Evolutionary conservation across 2,797 vertebrate genomes (phyloP), one percentile per base, ranked within the genome.

Genomic region (Lagorchestes hirsutus): DNA sequence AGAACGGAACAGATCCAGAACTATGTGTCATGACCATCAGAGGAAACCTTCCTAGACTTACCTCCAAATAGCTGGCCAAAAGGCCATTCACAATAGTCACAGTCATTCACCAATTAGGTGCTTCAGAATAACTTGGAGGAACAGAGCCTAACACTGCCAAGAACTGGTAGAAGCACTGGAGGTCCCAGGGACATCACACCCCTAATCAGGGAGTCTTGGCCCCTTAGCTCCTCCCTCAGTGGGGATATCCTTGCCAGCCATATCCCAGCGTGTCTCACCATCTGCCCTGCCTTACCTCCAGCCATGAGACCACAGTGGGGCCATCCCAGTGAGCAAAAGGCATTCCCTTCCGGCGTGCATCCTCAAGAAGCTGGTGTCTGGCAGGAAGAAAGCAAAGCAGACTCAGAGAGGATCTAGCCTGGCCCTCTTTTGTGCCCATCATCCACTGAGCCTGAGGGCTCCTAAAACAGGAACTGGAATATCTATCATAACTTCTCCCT

Each of bases 301-400:
- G 98, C 99, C 99, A 99, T 95, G 99, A 99, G 92, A 99, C 99
- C 29, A 99, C 99, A 0, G 99, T 99, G 5, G 99, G 99, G 22
- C 99, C 99, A 0, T 99, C 99, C 99, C 99, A 99, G 94, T 99
- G 99, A 96, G 99, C 99, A 97, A 99, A 99, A 0, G 99, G 99
- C 97, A 99, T 98, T 1, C 99, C 99, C 98, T 99, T 99, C 98
- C 99, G 99, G 96, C 99, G 99, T 56, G 99, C 99, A 9, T 99
- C 99, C 98, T 99, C 99, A 97, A 99, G 98, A 94, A 99, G 99
- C 96, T 99, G 99, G 0, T 99, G 99, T 97, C 99, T 99, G 94
- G 95, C 22, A 82, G 96, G 82, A 95, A 58, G 90, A 98, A 90
- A 58, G 93, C 59, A 97, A 16, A 94, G 40, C 1, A 97, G 40